Base-by-base conservation (phyloP, 2,888 invertebrate genomes). In the Drosophila lacicola region DNA sequence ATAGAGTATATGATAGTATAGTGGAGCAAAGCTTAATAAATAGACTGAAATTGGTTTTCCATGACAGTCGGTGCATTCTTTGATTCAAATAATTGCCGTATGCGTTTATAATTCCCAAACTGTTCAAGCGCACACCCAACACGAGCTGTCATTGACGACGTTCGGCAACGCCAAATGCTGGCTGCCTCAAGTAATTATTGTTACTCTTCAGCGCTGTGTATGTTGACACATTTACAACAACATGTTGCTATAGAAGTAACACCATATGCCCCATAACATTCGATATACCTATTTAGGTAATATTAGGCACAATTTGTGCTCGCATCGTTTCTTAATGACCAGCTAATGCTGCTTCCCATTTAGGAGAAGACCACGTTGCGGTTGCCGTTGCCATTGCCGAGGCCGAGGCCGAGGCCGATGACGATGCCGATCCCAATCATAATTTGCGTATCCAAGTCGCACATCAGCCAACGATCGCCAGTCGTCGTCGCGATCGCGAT, bases 381-480 rank as follows among this genome's bases (percentile, higher is more conserved):
- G 17, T 17, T 17, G 17, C 17, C 17, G 17, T 17, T 17, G 17
- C 17, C 17, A 17, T 13, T 25, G 42, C 11, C 47, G 65, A 41
- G 44, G 50, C 13, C 36, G 61, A 47, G 33, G 64, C 3, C 65
- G 61, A 51, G 51, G 60, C n/a, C 58, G 64, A 56, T 63, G 70
- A 36, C 70, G 63, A 54, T 72, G 70, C 58, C 56, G 67, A 72
- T 67, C 55, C 64, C 72, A 72, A 76, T 72, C 76, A 68, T 72
- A 76, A 72, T 76, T 76, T 76, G 75, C 76, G 75, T 75, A 75
- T 64, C 60, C 71, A 56, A 62, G 42, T 44, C 50, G 50, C 54
- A 33, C 33, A 29, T 44, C 46, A 21, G 39, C 19, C 14, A 62
- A 25, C 49, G 36, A 36, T 29, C 29, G 29, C 29, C 29, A 29